Evolutionary conservation across 2,797 vertebrate genomes (phyloP).

Genomic region (Toxotes lorentzi): DNA sequence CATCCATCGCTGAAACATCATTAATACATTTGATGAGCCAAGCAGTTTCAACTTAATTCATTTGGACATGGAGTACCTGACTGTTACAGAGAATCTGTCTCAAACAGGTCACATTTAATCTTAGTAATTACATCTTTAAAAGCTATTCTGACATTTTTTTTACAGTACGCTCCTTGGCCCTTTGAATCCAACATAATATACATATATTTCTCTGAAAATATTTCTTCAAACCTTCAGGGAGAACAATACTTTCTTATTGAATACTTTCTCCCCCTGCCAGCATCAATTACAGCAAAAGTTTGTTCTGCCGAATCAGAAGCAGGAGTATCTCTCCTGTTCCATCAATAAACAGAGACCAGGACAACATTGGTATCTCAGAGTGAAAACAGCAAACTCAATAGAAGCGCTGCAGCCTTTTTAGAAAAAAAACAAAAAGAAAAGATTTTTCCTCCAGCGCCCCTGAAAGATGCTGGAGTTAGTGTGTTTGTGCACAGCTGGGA

Average conservation of each 20-base stretch:
- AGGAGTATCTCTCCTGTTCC: slow-evolving; percentile 49
- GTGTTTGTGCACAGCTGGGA: slow-evolving; percentile 72
- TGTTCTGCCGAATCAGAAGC: slow-evolving; percentile 60
- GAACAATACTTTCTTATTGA: slow-evolving; percentile 43
- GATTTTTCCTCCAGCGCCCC: slow-evolving; percentile 56
- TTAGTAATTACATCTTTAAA: slow-evolving; percentile 17
- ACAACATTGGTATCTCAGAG: slow-evolving; percentile 56
- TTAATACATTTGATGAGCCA: slow-evolving; percentile 71
- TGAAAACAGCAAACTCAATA: slow-evolving; percentile 70
- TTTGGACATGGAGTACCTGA: slow-evolving; percentile 35
- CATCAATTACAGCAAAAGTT: slow-evolving; percentile 76
- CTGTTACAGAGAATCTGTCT: slow-evolving; percentile 28
- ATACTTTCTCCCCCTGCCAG: slow-evolving; percentile 58
- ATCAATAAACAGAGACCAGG: slow-evolving; percentile 71
- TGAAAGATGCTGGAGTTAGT: slow-evolving; percentile 73
- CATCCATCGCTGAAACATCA: slow-evolving; percentile 62
- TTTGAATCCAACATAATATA: slow-evolving; percentile 9
- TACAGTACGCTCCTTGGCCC: neutral
- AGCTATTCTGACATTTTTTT: slow-evolving; percentile 19
- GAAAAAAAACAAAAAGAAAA: slow-evolving; percentile 67
- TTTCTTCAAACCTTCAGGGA: slow-evolving; percentile 42
- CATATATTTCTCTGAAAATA: slow-evolving; percentile 7
- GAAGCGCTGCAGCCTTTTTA: slow-evolving; percentile 56
- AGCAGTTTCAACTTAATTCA: slow-evolving; percentile 61
- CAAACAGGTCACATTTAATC: slow-evolving; percentile 10